A percentile compares a stretch with the other conserved stretches of the same genome.
These are phyloP conservation scores for Drosophila ficusphila DNA, from an alignment of 1,140 invertebrate species.

Conservation along the genomic window DNA sequence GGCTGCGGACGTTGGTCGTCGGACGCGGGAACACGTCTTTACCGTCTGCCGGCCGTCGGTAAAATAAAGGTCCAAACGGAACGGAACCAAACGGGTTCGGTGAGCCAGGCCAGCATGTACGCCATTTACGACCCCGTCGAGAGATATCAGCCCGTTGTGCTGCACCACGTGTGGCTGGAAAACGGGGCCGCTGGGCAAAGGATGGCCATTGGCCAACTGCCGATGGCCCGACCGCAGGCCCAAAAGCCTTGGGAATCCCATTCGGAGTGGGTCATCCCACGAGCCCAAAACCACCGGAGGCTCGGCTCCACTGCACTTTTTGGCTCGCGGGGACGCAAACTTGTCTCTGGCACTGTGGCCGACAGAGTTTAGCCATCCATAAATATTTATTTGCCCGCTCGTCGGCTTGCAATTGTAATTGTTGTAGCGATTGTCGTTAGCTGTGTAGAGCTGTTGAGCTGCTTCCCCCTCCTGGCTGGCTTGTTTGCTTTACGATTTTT, in stretches of 20 bases:
- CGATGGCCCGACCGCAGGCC: background rate
- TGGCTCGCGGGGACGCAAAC: background rate
- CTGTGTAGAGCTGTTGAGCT: background rate
- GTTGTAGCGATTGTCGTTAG: conserved; percentile 8
- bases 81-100: background rate
- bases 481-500: conserved; percentile 57
- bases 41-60: conserved; percentile 67
- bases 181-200: background rate
- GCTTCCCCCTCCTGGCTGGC: background rate
- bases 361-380: conserved; percentile 22
- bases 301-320: background rate
- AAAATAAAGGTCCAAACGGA: conserved; percentile 42
- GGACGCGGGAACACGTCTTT: conserved; percentile 37
- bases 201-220: too few relatives aligned
- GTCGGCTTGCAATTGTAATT: conserved; percentile 31
- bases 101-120: conserved; percentile 16
- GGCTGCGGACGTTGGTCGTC: too few relatives aligned
- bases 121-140: conserved; percentile 27
- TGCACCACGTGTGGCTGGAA: background rate
- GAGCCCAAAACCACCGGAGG: background rate
- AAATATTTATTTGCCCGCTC: conserved; percentile 35
- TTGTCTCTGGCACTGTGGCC: conserved; percentile 4
- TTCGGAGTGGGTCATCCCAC: background rate
- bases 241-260: background rate
- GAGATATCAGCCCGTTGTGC: conserved; percentile 14